Evolutionary conservation across 2,888 invertebrate genomes (phyloP), one percentile per base, ranked within the genome.

Genomic region (Cyaniris semiargus): DNA sequence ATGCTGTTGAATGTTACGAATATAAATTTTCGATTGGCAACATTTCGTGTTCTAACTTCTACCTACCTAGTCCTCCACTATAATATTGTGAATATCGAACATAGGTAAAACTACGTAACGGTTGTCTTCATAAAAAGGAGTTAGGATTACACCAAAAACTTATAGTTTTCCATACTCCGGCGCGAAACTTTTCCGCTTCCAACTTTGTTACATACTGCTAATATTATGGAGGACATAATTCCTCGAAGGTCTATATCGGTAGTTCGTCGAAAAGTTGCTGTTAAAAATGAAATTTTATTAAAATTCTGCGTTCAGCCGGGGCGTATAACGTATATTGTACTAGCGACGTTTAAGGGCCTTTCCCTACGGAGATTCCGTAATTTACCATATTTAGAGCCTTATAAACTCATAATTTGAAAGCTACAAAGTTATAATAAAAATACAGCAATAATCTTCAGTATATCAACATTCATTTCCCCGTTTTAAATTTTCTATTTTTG

Each of bases 151-250:
- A 60, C 27, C 66, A 18, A 66, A 66, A 66, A 66, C 27, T 60
- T 58, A 21, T 58, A 66, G 66, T 66, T 66, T 31, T 66, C 66
- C 66, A 15, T 66, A 66, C 66, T 66, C 66, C 66, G 27, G 27
- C 15, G 6, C 27, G 27, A 66, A 27, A 66, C 27, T 66, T 66
- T 66, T 31, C 66, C 18, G 66, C 15, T 66, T 15, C 27, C 27
- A 66, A 66, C 66, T 31, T 66, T 66, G 66, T 66, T 66, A 66
- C 66, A 31, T 31, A 66, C 21, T 66, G 66, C 66, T 13, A 31
- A 66, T 66, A 66, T 31, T 15, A 31, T 27, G 31, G 27, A 66
- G 27, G 66, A 27, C 60, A 27, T 15, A 18, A 66, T 27, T 66
- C 66, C 27, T 27, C 23, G 66, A 66, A 66, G 66, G 66, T 31